Conservation (phyloP, 2,797 vertebrate species). For the Lophura swinhoii region DNA sequence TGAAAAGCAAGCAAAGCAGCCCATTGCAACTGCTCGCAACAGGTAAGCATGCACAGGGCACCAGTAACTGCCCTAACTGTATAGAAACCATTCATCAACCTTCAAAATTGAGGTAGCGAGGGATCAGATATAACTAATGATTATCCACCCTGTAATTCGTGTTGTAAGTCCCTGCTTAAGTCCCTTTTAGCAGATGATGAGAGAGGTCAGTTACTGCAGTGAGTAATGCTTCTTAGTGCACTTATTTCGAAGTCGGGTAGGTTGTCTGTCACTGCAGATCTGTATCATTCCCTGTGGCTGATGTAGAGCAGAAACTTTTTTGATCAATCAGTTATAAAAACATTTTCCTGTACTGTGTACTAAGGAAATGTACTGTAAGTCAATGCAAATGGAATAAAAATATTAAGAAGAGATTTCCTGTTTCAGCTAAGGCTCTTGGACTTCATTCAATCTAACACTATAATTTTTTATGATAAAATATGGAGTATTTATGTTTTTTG, state of each 20-base stretch:
- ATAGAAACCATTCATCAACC: not conserved
- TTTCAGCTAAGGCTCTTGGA: not conserved
- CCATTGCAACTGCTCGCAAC: fast-evolving
- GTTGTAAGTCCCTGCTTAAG: not conserved
- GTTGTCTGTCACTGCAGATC: not conserved
- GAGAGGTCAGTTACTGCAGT: not conserved
- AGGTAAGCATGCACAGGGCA: fast-evolving
- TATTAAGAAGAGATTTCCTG: conserved; percentile 45
- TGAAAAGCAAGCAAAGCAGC: not conserved
- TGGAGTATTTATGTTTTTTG: not conserved
- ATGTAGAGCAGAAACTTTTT: conserved; percentile 4
- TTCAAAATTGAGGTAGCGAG: not conserved
- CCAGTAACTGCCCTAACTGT: not conserved
- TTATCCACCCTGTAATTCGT: not conserved
- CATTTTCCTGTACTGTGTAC: conserved; percentile 14
- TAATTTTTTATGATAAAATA: not conserved
- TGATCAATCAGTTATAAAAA: conserved; percentile 16
- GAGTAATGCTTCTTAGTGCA: not conserved
- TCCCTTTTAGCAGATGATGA: not conserved
- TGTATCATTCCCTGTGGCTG: not conserved
- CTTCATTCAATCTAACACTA: not conserved
- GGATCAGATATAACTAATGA: not conserved
- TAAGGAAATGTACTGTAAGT: conserved; percentile 41
- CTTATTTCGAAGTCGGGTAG: not conserved
- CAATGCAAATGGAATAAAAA: conserved; percentile 42